These are phyloP conservation scores for Hirtodrosophila trivittata DNA, from an alignment of 2,888 invertebrate species.

Conservation along the genomic window DNA sequence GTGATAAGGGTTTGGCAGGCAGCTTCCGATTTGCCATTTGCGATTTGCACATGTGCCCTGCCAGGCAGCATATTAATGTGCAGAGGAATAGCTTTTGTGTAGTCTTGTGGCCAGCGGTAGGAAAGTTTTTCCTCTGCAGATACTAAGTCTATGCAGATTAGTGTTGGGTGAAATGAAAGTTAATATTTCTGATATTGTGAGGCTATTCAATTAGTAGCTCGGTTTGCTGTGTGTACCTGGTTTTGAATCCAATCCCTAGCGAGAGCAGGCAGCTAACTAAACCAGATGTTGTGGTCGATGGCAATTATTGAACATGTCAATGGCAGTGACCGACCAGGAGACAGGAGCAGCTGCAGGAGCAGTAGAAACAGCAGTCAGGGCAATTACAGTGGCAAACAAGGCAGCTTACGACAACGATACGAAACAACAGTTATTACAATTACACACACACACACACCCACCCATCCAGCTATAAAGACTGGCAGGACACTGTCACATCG, in stretches of 20 bases:
- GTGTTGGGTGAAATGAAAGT: slow-evolving; percentile 31
- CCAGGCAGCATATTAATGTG: slow-evolving; percentile 47
- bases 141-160: slow-evolving; percentile 41
- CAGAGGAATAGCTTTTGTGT: slow-evolving; percentile 5
- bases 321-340: slow-evolving; percentile 38
- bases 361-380: slow-evolving; percentile 47
- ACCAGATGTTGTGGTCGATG: slow-evolving; percentile 76
- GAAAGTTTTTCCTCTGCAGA: slow-evolving; percentile 48
- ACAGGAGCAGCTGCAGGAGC: slow-evolving; percentile 5
- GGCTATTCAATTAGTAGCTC: slow-evolving; percentile 66
- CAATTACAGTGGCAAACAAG: slow-evolving; percentile 71
- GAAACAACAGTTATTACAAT: slow-evolving; percentile 71
- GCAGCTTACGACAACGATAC: slow-evolving; percentile 54
- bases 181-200: slow-evolving; percentile 33
- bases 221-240: slow-evolving; percentile 29
- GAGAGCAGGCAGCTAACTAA: slow-evolving; percentile 39
- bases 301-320: slow-evolving; percentile 76
- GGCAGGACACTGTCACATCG: background rate
- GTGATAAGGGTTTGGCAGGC: slow-evolving; percentile 69
- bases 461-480: slow-evolving; percentile 4
- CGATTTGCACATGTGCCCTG: slow-evolving; percentile 40
- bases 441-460: slow-evolving; percentile 39
- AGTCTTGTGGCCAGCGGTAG: slow-evolving; percentile 44
- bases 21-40: slow-evolving; percentile 2
- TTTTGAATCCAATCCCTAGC: slow-evolving; percentile 35